Base-by-base conservation (phyloP, 2,797 vertebrate genomes). In the Acestrorhynchus altus region DNA sequence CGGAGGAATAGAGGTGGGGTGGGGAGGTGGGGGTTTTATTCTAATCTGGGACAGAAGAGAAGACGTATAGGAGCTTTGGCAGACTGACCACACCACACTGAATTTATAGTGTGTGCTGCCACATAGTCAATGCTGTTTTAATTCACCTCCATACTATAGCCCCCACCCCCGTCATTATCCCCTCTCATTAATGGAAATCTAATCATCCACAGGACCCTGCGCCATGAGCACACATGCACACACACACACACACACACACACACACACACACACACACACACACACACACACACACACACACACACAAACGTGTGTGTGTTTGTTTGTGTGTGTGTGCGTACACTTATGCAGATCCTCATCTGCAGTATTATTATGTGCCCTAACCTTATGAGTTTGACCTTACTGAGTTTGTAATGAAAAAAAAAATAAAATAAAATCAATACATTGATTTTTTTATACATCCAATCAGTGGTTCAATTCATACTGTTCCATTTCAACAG, bases 111-210 rank as follows among this genome's bases (percentile, higher is more conserved):
- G 84, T 76, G 78, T 84, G 88, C 89, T 94, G 94, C 94, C 94
- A 95, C 90, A 94, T 90, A 94, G 94, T 96, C 94, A 93, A 94
- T 95, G 93, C 91, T 85, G 90, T 91, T 92, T 95, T 94, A 93
- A 94, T 95, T 94, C 92, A 88, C 80, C 88, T 88, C 86, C 89
- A 88, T 90, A 73, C 78, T 76, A n/a, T 46, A 80, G 82, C 81
- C 76, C 84, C 84, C 76, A 83, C 76, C 75, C 76, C 84, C 64
- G 87, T 89, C 84, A 88, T 69, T 57, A 89, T 85, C 83, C 81
- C 67, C 77, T 89, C 83, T 80, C 72, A 81, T 83, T 84, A 87
- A 86, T 83, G 86, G 86, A 89, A 88, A 83, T 71, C 65, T 78
- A 87, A 87, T 87, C 88, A 88, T 85, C 83, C 68, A 60, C 67